phyloP scores from a whole-genome alignment of 2,113 vertebrate genomes.

The Trogon surrucura region DNA sequence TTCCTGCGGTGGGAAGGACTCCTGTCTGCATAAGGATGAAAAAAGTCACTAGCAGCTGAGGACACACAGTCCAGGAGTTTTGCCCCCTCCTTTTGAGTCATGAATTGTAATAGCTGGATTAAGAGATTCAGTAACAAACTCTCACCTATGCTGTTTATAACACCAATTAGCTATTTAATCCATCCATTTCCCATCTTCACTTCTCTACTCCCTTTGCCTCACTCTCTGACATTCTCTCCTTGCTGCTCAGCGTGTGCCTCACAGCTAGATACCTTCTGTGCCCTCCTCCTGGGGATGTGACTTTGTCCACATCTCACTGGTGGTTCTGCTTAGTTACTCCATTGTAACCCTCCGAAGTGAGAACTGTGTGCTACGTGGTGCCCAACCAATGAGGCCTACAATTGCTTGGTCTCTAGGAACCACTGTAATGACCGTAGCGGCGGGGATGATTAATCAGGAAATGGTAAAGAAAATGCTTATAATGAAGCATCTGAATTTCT shows the following conservation, averaged over 20 bases:
- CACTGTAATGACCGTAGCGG: not conserved
- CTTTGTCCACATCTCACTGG: not conserved
- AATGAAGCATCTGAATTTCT: not conserved
- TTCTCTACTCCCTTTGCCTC: not conserved
- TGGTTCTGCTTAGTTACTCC: not conserved
- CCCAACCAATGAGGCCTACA: constrained; percentile 22
- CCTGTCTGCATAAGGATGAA: not conserved
- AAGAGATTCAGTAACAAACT: not conserved
- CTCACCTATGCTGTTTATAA: not conserved
- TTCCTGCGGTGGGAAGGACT: rapidly evolving
- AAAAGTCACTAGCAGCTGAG: not conserved
- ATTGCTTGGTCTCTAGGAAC: not conserved
- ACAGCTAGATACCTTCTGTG: rapidly evolving
- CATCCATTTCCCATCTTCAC: not conserved
- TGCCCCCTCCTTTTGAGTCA: not conserved
- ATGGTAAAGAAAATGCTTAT: constrained; percentile 50
- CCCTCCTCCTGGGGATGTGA: not conserved
- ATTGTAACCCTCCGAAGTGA: rapidly evolving
- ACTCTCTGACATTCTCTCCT: not conserved
- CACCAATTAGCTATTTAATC: not conserved
- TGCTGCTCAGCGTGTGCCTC: not conserved
- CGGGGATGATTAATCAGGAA: constrained; percentile 46
- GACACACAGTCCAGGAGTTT: not conserved
- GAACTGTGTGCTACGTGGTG: not conserved
- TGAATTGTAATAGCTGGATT: not conserved